These are phyloP conservation scores for rabbit (Oryctolagus cuniculus) DNA, from an alignment of 2,113 vertebrate genomes.

Conservation along the genomic window DNA sequence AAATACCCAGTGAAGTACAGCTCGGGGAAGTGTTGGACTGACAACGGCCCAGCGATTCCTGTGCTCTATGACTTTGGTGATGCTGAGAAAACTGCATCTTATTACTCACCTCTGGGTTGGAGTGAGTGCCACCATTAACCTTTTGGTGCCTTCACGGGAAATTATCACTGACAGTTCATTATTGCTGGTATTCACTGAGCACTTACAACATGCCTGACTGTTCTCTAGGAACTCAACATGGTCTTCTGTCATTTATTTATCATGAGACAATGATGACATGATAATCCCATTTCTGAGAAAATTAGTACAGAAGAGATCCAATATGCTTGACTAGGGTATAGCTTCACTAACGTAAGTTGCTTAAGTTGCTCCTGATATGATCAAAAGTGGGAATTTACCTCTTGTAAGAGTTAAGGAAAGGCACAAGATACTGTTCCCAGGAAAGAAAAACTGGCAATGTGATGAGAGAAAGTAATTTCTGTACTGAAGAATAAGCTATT, in stretches of 20 bases:
- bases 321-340: too few species aligned
- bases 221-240: background rate
- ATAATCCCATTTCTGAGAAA: too few species aligned
- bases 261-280: background rate
- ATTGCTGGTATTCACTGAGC: too few species aligned
- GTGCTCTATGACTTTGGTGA: conserved; percentile 78
- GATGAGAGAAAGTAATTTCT: background rate
- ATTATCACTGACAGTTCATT: background rate
- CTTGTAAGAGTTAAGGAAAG: background rate
- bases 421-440: background rate
- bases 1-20: conserved; percentile 69
- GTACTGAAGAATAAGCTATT: background rate
- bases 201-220: background rate
- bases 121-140: background rate
- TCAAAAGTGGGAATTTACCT: background rate
- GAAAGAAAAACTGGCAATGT: background rate
- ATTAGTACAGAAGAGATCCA: too few species aligned
- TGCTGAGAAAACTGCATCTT: conserved; percentile 46
- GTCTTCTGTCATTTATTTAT: background rate
- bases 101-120: conserved; percentile 57
- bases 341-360: too few species aligned
- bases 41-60: conserved; percentile 70
- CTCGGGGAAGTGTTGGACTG: background rate
- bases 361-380: too few species aligned
- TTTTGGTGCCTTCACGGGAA: background rate